phyloP scores from a whole-genome alignment of 1,140 invertebrate species.

The Cyphomyrmex costatus region DNA sequence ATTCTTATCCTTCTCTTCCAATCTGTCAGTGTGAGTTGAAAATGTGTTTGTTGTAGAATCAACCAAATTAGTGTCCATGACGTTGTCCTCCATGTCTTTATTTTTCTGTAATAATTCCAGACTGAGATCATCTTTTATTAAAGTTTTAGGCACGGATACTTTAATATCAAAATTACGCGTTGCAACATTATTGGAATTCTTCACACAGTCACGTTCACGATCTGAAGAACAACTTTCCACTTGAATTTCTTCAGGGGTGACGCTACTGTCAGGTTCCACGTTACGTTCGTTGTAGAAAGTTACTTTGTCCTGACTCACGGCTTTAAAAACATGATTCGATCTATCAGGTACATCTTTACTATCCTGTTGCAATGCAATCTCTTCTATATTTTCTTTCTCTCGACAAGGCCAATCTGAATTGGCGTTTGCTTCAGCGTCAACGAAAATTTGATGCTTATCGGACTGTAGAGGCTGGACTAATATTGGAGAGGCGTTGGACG shows the following conservation, averaged over 20 bases:
- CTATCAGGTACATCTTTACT: conserved; percentile 14
- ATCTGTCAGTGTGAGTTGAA: neutral
- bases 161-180: conserved; percentile 21
- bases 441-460: conserved; percentile 19
- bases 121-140: conserved; percentile 46
- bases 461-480: no score
- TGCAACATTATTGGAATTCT: neutral
- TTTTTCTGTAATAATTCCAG: conserved; percentile 12
- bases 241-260: conserved; percentile 24
- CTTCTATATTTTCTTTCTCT: conserved; percentile 2
- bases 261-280: conserved; percentile 36
- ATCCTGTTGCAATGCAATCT: neutral
- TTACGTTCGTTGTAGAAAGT: conserved; percentile 9
- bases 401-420: conserved; percentile 39
- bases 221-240: conserved; percentile 5
- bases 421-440: conserved; percentile 48
- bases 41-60: conserved; percentile 17
- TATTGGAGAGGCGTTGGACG: neutral
- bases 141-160: conserved; percentile 26
- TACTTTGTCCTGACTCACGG: conserved; percentile 31
- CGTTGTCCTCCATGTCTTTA: neutral
- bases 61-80: neutral
- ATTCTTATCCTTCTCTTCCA: neutral
- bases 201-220: neutral
- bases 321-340: conserved; percentile 42